Base-by-base conservation (phyloP, 2,797 vertebrate species). In the Phrynocephalus forsythii region DNA sequence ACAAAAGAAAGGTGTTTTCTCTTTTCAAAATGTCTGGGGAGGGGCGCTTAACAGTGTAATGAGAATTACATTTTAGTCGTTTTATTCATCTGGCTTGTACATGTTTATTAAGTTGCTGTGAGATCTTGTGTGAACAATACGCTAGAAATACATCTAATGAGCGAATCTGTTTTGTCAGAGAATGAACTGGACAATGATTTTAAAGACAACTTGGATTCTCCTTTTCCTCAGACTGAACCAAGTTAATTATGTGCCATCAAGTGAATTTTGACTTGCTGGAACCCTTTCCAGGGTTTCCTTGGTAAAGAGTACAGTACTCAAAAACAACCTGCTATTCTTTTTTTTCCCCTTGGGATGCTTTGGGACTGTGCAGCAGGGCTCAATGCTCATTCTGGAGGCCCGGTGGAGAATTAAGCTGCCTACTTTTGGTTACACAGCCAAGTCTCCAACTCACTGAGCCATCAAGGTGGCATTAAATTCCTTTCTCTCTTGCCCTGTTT, bases 1-100 rank as follows among this genome's bases (percentile, higher is more conserved):
- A 89, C 82, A 87, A 88, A 93, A 56, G 44, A 84, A 85, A 95
- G 90, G 66, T 71, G 67, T 86, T 81, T 16, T 33, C 1, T 22
- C 16, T 69, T 68, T 76, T 73, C 91, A 84, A 79, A 79, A 78
- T 89, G 93, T 93, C 83, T 86, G 3, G 6, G 87, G 30, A 50
- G 8, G 33, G 33, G 33, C n/a, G 88, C 83, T 68, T 52, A 16
- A 90, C 92, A 89, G 60, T 60, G 13, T 76, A 90, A 66, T 91
- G 0, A 10, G 0, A 89, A 91, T 90, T 87, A 24, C 68, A 89
- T 87, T 9, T 44, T 48, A n/a, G 67, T 26, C 22, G 10, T 52
- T 24, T 79, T 69, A 33, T 48, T 73, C 3, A 6, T 75, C 75
- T 24, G 9, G 22, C 69, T 28, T 63, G 1, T 63, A 18, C 16